Conservation (phyloP, 2,888 invertebrate species). For the Pyralis farinalis region DNA sequence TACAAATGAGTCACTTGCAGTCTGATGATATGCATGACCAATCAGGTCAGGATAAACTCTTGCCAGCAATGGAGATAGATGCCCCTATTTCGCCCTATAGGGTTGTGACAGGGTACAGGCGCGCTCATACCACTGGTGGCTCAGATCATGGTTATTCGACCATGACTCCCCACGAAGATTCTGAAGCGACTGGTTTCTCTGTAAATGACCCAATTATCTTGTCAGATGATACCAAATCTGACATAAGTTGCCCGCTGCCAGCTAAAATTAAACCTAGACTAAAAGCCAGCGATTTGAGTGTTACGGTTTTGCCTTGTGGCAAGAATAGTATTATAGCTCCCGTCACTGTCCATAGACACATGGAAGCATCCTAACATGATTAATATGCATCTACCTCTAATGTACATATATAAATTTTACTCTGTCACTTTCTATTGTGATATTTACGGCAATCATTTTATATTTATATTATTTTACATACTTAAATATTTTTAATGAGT, state of each 20-base stretch:
- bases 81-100: conserved; percentile 93
- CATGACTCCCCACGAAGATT: conserved; percentile 95
- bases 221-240: conserved; percentile 74
- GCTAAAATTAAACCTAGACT: conserved; percentile 63
- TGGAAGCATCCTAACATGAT: conserved; percentile 86
- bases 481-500: no score
- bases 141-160: conserved; percentile 98
- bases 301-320: conserved; percentile 76
- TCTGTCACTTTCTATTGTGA: conserved; percentile 17
- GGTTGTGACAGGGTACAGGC: conserved; percentile 89
- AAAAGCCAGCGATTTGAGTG: conserved; percentile 61
- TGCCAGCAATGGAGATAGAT: conserved; percentile 81
- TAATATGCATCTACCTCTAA: conserved; percentile 47
- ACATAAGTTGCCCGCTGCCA: conserved; percentile 82
- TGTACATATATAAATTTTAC: conserved; percentile 1
- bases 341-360: conserved; percentile 93
- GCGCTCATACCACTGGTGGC: conserved; percentile 87
- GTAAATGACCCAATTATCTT: conserved; percentile 83
- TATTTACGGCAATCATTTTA: conserved; percentile 13
- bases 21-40: conserved; percentile 85
- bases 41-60: conserved; percentile 84
- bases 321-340: conserved; percentile 87
- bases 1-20: conserved; percentile 88
- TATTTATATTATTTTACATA: no score
- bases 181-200: conserved; percentile 90